Conservation (phyloP, 2,797 vertebrate genomes). For the Diceros bicornis region DNA sequence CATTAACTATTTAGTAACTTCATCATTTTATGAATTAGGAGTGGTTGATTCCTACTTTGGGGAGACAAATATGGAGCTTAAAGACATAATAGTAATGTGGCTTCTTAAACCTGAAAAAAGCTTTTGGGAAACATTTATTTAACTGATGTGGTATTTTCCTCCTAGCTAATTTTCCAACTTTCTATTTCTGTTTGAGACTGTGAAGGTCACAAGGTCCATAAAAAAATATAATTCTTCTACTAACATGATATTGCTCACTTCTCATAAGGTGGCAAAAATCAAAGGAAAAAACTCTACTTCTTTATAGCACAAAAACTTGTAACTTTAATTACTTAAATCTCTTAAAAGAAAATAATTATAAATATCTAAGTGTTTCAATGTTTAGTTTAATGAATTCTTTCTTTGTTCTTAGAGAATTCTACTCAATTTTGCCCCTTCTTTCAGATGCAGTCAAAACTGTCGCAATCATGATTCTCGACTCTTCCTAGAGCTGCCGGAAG, state of each 20-base stretch:
- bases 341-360: conserved; percentile 54
- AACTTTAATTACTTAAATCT: conserved; percentile 17
- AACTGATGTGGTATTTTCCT: not conserved
- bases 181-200: conserved; percentile 39
- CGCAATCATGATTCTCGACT: not conserved
- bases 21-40: conserved; percentile 38
- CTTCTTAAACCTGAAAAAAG: not conserved
- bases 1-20: conserved; percentile 14
- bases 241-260: conserved; percentile 27
- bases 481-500: not conserved
- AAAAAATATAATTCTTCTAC: conserved; percentile 59
- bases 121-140: conserved; percentile 22
- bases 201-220: conserved; percentile 31
- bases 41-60: not conserved
- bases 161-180: not conserved
- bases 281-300: not conserved
- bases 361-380: conserved; percentile 9
- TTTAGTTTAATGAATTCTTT: conserved; percentile 51
- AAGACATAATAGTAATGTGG: not conserved
- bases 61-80: not conserved
- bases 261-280: not conserved
- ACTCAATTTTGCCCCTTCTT: conserved; percentile 38
- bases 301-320: conserved; percentile 8
- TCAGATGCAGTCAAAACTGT: not conserved
- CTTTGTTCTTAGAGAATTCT: conserved; percentile 10